Percentiles rank a stretch among this genome's conserved stretches.
phyloP scores from a whole-genome alignment of 2,113 vertebrate species.

The Aphelocoma coerulescens region DNA sequence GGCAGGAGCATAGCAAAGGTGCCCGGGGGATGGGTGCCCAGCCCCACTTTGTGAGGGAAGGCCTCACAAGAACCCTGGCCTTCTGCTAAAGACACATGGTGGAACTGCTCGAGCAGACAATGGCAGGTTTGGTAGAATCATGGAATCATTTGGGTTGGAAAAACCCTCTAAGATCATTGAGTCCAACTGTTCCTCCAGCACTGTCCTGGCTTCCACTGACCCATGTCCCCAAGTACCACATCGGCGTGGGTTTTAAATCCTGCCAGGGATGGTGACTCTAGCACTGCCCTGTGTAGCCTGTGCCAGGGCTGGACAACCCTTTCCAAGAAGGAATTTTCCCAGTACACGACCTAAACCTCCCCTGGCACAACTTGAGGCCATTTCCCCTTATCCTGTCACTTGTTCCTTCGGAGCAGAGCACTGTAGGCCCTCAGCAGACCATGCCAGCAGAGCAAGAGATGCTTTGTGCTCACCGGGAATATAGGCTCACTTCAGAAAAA shows the following conservation, averaged over 20 bases:
- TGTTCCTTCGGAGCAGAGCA: not conserved
- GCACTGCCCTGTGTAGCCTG: not conserved
- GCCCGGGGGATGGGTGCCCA: accelerated
- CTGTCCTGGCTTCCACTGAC: not conserved
- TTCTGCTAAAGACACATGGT: not conserved
- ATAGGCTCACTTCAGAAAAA: not conserved
- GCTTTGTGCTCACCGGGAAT: not conserved
- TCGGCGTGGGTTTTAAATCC: not conserved
- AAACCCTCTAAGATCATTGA: not conserved
- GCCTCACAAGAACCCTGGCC: not conserved
- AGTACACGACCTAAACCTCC: not conserved
- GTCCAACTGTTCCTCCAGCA: not conserved
- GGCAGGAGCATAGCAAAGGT: not conserved
- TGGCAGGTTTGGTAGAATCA: accelerated
- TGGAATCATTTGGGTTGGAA: not conserved
- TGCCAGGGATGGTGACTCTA: not conserved
- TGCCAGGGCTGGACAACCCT: not conserved
- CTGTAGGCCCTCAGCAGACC: too few species aligned
- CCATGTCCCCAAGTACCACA: not conserved
- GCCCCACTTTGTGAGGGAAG: not conserved
- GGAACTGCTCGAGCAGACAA: accelerated
- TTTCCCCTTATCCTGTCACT: not conserved
- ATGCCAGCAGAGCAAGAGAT: accelerated
- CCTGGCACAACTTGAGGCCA: accelerated
- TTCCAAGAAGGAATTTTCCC: not conserved